Conservation (phyloP, 2,797 vertebrate genomes). For the Gastrophryne carolinensis region DNA sequence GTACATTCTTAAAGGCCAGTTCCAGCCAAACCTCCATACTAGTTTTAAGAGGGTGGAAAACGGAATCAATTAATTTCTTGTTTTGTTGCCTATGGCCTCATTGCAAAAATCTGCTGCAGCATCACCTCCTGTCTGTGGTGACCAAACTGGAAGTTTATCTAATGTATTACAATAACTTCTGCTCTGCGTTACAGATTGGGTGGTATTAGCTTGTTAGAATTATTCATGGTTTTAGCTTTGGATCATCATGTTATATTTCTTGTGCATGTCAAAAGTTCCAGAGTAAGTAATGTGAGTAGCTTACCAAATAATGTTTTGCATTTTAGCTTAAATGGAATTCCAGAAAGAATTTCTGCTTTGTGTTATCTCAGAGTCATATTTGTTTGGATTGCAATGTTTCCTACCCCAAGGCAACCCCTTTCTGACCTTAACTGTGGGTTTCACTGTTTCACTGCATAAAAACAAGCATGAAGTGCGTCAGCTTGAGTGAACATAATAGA, state of each 20-base stretch:
- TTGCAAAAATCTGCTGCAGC: too few relatives aligned
- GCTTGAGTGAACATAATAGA: neutral
- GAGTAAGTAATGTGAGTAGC: slow-evolving; percentile 12
- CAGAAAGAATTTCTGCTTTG: slow-evolving; percentile 33
- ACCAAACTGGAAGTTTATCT: too few relatives aligned
- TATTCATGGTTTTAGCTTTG: slow-evolving; percentile 1
- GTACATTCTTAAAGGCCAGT: neutral
- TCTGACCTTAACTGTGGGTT: slow-evolving; percentile 31
- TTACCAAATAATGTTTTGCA: slow-evolving; percentile 27
- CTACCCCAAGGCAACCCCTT: slow-evolving; percentile 35
- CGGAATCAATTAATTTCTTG: too few relatives aligned
- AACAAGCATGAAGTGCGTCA: slow-evolving; percentile 24
- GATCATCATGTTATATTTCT: slow-evolving; percentile 3
- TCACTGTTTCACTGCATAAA: slow-evolving; percentile 22
- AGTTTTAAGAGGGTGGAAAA: too few relatives aligned
- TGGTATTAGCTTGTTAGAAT: slow-evolving; percentile 1
- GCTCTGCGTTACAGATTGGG: neutral
- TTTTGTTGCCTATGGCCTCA: too few relatives aligned
- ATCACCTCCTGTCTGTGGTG: too few relatives aligned
- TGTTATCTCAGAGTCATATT: slow-evolving; percentile 42
- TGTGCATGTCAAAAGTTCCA: neutral
- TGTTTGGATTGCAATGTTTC: slow-evolving; percentile 38
- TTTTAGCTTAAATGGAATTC: slow-evolving; percentile 31
- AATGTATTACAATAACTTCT: neutral
- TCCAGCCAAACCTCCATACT: neutral